These are phyloP conservation scores for Magallana ariakensis DNA, from an alignment of 1,140 invertebrate genomes.

Conservation along the genomic window DNA sequence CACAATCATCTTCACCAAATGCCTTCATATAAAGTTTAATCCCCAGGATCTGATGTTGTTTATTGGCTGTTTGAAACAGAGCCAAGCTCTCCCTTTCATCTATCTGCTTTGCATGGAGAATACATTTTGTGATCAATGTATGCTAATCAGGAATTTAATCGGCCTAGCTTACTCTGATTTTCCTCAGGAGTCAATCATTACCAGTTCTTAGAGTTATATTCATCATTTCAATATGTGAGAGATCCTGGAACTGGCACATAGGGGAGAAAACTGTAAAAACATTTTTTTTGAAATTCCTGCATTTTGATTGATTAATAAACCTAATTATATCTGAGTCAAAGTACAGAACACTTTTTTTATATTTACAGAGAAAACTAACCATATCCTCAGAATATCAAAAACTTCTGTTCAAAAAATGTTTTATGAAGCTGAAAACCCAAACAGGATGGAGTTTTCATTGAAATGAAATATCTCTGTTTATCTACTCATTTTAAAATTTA, in stretches of 20 bases:
- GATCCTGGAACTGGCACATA: background rate
- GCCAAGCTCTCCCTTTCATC: slow-evolving; percentile 11
- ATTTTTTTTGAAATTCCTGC: no score
- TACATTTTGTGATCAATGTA: background rate
- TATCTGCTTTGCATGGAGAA: background rate
- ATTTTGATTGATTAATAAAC: no score
- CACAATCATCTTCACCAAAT: background rate
- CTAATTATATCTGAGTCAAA: no score
- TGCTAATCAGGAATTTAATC: slow-evolving; percentile 1
- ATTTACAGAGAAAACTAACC: no score
- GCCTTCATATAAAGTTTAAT: background rate
- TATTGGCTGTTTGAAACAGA: slow-evolving; percentile 5
- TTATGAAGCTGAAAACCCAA: no score
- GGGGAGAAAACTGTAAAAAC: no score
- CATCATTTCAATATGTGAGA: background rate
- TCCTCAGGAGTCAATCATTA: slow-evolving; percentile 8
- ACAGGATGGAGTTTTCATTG: no score
- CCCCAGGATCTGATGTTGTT: background rate
- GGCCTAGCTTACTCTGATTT: slow-evolving; percentile 4
- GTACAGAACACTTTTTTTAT: no score
- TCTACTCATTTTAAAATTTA: no score
- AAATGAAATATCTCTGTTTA: no score
- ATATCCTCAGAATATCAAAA: no score
- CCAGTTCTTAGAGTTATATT: background rate
- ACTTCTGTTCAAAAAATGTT: no score